phyloP scores from a whole-genome alignment of 2,888 invertebrate species.

The Platycheirus albimanus region DNA sequence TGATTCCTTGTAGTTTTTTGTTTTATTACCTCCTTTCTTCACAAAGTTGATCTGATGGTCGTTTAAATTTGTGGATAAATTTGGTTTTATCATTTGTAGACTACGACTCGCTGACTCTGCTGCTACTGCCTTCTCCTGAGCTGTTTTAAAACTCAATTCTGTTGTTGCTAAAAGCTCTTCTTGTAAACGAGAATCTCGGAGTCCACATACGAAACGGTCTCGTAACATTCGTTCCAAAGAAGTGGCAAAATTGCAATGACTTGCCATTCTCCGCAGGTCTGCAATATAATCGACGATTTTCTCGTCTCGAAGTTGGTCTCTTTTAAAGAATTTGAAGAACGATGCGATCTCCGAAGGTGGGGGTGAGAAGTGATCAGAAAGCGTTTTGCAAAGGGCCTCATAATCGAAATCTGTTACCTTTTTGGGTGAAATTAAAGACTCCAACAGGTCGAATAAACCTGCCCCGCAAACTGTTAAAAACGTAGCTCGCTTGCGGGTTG shows the following conservation, averaged over 20 bases:
- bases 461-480: slow-evolving; percentile 12
- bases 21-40: slow-evolving; percentile 1
- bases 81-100: slow-evolving; percentile 11
- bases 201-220: slow-evolving; percentile 20
- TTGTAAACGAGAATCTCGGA: slow-evolving; percentile 10
- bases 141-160: slow-evolving; percentile 13
- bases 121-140: slow-evolving; percentile 25
- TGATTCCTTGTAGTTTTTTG: slow-evolving; percentile 8
- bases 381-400: not conserved
- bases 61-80: slow-evolving; percentile 3
- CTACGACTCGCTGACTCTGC: slow-evolving; percentile 22
- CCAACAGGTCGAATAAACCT: slow-evolving; percentile 1
- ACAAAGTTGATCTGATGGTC: slow-evolving; percentile 22
- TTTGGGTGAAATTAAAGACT: slow-evolving; percentile 13
- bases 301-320: slow-evolving; percentile 24
- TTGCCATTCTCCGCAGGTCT: slow-evolving; percentile 82
- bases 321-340: slow-evolving; percentile 27
- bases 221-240: slow-evolving; percentile 25
- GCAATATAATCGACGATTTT: slow-evolving; percentile 30
- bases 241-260: slow-evolving; percentile 80
- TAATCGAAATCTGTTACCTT: slow-evolving; percentile 24
- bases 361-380: slow-evolving; percentile 16
- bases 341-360: too few species aligned
- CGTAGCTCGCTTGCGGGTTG: slow-evolving; percentile 18
- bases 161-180: slow-evolving; percentile 27